Evolutionary conservation across 1,140 invertebrate species (phyloP).

Genomic region (silkworm (Bombyx mori)): DNA sequence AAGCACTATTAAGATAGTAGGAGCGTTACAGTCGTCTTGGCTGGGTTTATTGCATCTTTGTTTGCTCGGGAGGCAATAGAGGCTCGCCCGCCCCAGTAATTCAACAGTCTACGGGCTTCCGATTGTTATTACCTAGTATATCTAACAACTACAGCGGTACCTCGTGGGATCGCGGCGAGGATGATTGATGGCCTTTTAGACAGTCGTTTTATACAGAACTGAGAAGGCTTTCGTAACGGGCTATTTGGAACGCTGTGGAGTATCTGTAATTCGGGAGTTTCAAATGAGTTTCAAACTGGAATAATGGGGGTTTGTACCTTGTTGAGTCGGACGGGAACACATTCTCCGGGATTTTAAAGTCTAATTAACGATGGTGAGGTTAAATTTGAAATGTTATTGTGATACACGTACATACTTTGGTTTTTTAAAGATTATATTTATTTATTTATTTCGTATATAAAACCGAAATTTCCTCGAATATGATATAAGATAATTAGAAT

Average conservation of each 20-base stretch:
- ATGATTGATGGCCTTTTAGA: conserved; percentile 14
- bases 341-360: too few relatives aligned
- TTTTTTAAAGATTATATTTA: too few relatives aligned
- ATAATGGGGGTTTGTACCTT: too few relatives aligned
- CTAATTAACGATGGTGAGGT: too few relatives aligned
- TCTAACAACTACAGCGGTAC: conserved; percentile 10
- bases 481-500: too few relatives aligned
- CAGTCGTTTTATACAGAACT: not conserved
- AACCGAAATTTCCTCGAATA: too few relatives aligned
- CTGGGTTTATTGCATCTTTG: conserved; percentile 56
- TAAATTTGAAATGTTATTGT: too few relatives aligned
- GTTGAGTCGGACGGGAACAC: too few relatives aligned
- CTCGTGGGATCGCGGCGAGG: conserved; percentile 3
- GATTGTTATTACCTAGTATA: conserved; percentile 41
- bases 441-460: too few relatives aligned
- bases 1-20: conserved; percentile 41
- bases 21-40: conserved; percentile 30
- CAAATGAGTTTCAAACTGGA: too few relatives aligned
- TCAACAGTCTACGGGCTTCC: conserved; percentile 37
- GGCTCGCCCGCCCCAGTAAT: conserved; percentile 28
- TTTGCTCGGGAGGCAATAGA: conserved; percentile 50
- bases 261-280: not conserved
- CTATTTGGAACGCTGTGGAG: conserved; percentile 4
- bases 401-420: too few relatives aligned
- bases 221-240: not conserved